Base-by-base conservation (phyloP, 2,888 invertebrate genomes). In the Atethmia centrago region DNA sequence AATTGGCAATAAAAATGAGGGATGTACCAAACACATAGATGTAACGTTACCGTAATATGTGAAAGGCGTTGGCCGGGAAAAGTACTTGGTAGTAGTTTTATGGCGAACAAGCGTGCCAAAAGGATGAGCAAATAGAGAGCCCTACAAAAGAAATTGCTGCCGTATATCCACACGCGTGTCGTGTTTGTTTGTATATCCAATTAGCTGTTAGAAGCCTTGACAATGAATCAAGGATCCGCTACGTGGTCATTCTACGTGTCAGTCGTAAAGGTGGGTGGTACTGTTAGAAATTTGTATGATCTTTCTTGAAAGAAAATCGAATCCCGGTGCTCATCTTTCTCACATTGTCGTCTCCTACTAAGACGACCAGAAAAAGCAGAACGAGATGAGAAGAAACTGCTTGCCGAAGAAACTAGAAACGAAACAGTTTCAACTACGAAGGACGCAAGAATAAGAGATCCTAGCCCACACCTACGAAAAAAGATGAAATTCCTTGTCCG, bases 51-150 rank as follows among this genome's bases (percentile, higher is more conserved):
- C 56, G 47, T 58, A 65, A 73, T 61, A 74, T 72, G 59, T 77
- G 73, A 81, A 83, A 81, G 66, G 68, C 74, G 55, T 72, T 58
- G 55, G 64, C 61, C 51, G 73, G 73, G 69, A 76, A 80, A 68
- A 67, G 55, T 55, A 56, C 40, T 58, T 63, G 36, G 14, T 61
- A 67, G 36, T 83, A 77, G 53, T 56, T 68, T 59, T 71, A 68
- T 65, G 25, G 51, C 58, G 55, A 70, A 53, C 31, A 62, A 59
- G 42, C 63, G 51, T 80, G 73, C 63, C 47, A 66, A 80, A 80
- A 71, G 31, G 58, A 59, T 72, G 21, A 51, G 45, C 21, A 77
- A 71, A 74, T 56, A 76, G 66, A 68, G 51, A 77, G 12, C 56
- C n/a, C 56, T 73, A 67, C 31, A 59, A 68, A 49, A 59, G 49